Evolutionary conservation across 2,797 vertebrate species (phyloP), one percentile per base, ranked within the genome.

Genomic region (Botia kubotai): DNA sequence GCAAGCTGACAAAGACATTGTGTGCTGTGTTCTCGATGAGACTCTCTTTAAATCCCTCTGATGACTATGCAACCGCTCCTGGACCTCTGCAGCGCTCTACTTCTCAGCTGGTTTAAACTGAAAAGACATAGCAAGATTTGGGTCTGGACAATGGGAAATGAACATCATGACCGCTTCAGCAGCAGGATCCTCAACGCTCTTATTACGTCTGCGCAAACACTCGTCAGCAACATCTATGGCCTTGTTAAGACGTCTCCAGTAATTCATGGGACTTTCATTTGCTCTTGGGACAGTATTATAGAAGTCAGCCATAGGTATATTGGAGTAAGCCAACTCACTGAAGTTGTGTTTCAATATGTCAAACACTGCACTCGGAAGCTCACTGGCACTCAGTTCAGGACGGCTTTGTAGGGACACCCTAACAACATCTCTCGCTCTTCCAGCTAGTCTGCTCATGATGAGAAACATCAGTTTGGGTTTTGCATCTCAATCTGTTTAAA

Each of bases 51-150:
- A 26, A 26, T 26, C 23, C 23, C 2, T 26, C 23, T 26, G 23
- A 26, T 26, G 23, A 26, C 23, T 26, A 26, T 26, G 1, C 23
- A 26, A 26, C 23, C 0, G 82, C 21, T 5, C 71, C 80, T 0
- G 75, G 23, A 48, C 75, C 68, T 85, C 83, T 12, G 72, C 39
- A 3, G 77, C 66, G 3, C 58, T 75, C 83, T 80, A 86, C 33
- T 77, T 29, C 29, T 79, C 73, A 2, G 60, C 36, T 4, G 80
- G 17, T 23, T 82, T 84, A 21, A 76, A 71, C n/a, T 55, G 39
- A 33, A 85, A 85, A 33, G 78, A 79, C 69, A 75, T 6, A 29
- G 67, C 72, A 26, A 26, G 23, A 26, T 26, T 26, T 26, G 23
- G 23, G 23, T 26, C 23, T 26, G 23, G 23, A 26, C 23, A 26